phyloP scores from a whole-genome alignment of 1,140 invertebrate genomes.

The Phortica variegata region DNA sequence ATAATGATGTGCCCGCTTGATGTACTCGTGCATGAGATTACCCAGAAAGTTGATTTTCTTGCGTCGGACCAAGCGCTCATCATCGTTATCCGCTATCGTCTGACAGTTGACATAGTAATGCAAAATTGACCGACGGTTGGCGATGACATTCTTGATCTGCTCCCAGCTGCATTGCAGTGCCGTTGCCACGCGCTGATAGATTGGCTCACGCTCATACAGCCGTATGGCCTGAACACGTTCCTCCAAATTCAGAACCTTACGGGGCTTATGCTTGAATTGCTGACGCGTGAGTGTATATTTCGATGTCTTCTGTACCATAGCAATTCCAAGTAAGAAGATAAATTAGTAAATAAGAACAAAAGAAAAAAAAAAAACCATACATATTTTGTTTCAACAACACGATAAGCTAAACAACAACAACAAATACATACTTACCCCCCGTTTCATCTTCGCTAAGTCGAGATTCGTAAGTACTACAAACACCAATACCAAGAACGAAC shows the following conservation, averaged over 20 bases:
- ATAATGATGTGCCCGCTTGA: constrained; percentile 10
- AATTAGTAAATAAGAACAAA: no score
- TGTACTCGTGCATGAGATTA: constrained; percentile 15
- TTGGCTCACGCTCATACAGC: constrained; percentile 10
- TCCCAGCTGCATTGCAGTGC: constrained; percentile 19
- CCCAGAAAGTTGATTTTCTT: constrained; percentile 22
- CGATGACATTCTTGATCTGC: constrained; percentile 16
- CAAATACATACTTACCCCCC: no score
- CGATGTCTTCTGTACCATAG: no score
- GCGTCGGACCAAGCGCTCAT: constrained; percentile 4
- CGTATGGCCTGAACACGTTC: constrained; percentile 17
- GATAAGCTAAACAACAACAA: no score
- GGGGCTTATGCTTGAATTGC: constrained; percentile 10
- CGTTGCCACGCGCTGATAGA: constrained; percentile 12
- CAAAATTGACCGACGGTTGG: constrained; percentile 12
- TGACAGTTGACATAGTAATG: constrained; percentile 15
- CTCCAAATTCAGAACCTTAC: constrained; percentile 16
- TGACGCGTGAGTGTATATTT: constrained; percentile 9
- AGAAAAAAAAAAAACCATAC: no score
- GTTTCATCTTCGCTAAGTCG: no score
- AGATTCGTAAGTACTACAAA: no score
- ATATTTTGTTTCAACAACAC: no score
- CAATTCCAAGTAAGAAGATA: no score
- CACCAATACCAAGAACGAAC: no score
- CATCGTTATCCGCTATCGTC: constrained; percentile 6